These are phyloP conservation scores for Chrysina gloriosa DNA, from an alignment of 2,888 invertebrate genomes.

Conservation along the genomic window DNA sequence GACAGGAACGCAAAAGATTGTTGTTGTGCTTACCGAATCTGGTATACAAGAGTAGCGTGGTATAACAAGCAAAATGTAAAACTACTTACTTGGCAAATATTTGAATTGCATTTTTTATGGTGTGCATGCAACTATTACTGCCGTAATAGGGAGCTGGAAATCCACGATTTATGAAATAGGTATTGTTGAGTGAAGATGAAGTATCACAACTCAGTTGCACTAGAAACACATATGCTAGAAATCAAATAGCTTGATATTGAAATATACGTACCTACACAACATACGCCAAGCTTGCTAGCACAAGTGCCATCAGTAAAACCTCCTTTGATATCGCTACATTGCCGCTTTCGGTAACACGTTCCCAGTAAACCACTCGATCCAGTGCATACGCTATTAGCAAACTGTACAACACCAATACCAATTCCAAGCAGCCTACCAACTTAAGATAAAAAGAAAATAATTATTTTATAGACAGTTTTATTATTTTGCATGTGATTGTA, in stretches of 20 bases:
- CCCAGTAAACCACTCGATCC: slow-evolving; percentile 76
- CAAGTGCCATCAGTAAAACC: slow-evolving; percentile 81
- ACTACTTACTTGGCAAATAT: slow-evolving; percentile 74
- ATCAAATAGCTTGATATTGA: neutral
- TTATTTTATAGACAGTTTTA: neutral
- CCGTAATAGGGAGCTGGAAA: slow-evolving; percentile 79
- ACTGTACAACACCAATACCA: slow-evolving; percentile 62
- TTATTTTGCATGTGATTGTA: neutral
- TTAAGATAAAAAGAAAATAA: slow-evolving; percentile 21
- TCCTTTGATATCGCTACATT: slow-evolving; percentile 74
- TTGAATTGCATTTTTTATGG: slow-evolving; percentile 76
- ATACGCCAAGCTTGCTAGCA: slow-evolving; percentile 77
- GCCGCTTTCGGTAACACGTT: slow-evolving; percentile 80
- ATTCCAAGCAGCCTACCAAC: too few relatives aligned
- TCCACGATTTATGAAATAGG: slow-evolving; percentile 83
- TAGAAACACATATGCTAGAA: slow-evolving; percentile 59
- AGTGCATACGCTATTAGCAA: slow-evolving; percentile 77
- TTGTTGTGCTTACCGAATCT: too few relatives aligned
- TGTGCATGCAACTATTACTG: slow-evolving; percentile 77
- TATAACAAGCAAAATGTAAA: too few relatives aligned
- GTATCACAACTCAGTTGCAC: slow-evolving; percentile 80
- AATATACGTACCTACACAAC: slow-evolving; percentile 84
- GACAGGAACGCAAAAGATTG: too few relatives aligned
- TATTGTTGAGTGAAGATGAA: slow-evolving; percentile 80
- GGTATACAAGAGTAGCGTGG: too few relatives aligned